phyloP scores from a whole-genome alignment of 2,113 vertebrate species.

The Porphyrio hochstetteri region DNA sequence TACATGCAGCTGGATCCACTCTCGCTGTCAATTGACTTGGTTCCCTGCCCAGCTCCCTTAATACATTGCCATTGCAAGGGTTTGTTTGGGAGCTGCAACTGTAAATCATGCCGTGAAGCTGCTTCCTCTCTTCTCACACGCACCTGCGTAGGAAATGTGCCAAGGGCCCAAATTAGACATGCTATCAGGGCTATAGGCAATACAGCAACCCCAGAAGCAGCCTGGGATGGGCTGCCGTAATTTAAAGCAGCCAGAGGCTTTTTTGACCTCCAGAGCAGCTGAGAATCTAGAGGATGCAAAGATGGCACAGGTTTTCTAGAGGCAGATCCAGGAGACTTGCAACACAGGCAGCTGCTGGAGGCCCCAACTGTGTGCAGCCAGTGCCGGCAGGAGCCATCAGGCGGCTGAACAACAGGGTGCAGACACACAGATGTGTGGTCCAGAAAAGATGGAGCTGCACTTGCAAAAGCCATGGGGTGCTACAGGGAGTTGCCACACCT shows the following conservation, averaged over 20 bases:
- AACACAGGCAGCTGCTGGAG: neutral
- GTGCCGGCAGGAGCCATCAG: fast-evolving
- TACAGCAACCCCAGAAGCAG: neutral
- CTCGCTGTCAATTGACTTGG: neutral
- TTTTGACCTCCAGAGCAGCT: slow-evolving; percentile 10
- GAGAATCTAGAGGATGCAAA: neutral
- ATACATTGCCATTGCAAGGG: neutral
- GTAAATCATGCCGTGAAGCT: neutral
- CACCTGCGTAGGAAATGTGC: neutral
- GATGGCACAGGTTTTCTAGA: neutral
- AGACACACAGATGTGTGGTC: fast-evolving
- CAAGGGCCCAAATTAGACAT: neutral
- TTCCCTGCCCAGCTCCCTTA: slow-evolving; percentile 18
- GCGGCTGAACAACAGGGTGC: neutral
- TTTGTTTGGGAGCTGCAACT: neutral
- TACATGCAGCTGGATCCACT: slow-evolving; percentile 5
- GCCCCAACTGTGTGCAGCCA: neutral
- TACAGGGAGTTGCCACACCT: neutral
- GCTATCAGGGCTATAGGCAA: neutral
- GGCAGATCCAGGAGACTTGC: neutral
- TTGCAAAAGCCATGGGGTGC: neutral
- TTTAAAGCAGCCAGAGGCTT: neutral
- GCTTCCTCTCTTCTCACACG: neutral
- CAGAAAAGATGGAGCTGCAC: neutral
- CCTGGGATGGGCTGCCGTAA: neutral